Evolutionary conservation across 92 coral and sea anemone genomes (phyloP).

Genomic region (Muricea muricata): DNA sequence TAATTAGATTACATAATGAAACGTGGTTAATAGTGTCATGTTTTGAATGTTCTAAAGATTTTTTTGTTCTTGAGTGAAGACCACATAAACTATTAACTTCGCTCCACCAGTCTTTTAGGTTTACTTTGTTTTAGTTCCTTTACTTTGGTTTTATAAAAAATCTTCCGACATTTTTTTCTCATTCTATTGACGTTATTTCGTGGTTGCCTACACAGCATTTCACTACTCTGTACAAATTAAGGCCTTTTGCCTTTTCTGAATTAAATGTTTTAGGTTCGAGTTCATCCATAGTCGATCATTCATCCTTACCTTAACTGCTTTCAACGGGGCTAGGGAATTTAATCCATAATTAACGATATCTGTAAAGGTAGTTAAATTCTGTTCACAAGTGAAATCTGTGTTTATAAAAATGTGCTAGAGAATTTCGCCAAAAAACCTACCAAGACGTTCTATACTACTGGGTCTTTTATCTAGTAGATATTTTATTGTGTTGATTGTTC

Average conservation of each 20-base stretch:
- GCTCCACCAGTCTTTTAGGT: background rate
- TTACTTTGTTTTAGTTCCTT: background rate
- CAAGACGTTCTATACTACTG: conserved; percentile 7
- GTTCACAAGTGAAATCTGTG: background rate
- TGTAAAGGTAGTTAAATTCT: background rate
- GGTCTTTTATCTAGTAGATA: conserved; percentile 15
- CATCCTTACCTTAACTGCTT: background rate
- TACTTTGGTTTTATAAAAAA: background rate
- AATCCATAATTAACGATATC: background rate
- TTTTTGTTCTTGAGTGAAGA: background rate
- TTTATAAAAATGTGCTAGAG: background rate
- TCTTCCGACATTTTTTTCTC: background rate
- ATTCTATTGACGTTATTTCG: conserved; percentile 25
- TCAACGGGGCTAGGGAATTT: conserved; percentile 7
- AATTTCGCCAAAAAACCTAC: background rate
- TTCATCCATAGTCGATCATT: conserved; percentile 32
- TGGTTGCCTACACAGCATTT: conserved; percentile 1
- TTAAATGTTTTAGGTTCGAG: background rate
- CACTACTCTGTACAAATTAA: background rate
- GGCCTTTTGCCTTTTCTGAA: background rate
- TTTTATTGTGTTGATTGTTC: background rate
- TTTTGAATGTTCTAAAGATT: background rate
- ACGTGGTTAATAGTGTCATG: background rate
- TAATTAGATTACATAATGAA: background rate
- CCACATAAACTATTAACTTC: background rate